These are phyloP conservation scores for Caenorhabditis uteleia DNA, from an alignment of 2,888 invertebrate genomes.

Conservation along the genomic window DNA sequence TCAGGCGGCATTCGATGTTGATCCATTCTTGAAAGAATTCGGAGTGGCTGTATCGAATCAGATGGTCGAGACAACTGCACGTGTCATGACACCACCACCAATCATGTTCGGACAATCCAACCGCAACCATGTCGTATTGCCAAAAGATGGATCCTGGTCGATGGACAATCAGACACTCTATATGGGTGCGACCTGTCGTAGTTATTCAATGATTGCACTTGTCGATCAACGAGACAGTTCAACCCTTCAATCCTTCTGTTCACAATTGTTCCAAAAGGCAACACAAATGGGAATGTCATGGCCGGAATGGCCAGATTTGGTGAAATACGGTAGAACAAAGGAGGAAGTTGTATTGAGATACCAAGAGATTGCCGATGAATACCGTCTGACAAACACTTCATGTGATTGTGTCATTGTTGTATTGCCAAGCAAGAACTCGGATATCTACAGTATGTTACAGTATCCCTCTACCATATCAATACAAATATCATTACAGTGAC, in stretches of 20 bases:
- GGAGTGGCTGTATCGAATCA: slow-evolving; percentile 53
- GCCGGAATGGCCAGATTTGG: slow-evolving; percentile 63
- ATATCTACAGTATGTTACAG: slow-evolving; percentile 55
- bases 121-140: slow-evolving; percentile 46
- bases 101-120: slow-evolving; percentile 60
- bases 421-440: slow-evolving; percentile 60
- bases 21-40: slow-evolving; percentile 61
- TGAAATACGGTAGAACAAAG: slow-evolving; percentile 53
- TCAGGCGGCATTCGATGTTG: slow-evolving; percentile 58
- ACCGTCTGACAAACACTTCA: slow-evolving; percentile 41
- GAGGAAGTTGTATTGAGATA: slow-evolving; percentile 49
- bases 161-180: slow-evolving; percentile 61
- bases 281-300: slow-evolving; percentile 62
- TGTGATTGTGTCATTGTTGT: slow-evolving; percentile 64
- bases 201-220: slow-evolving; percentile 61
- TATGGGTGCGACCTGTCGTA: slow-evolving; percentile 56
- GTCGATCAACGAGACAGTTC: slow-evolving; percentile 56
- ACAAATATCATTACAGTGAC: slow-evolving; percentile 44
- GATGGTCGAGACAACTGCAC: slow-evolving; percentile 63
- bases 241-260: slow-evolving; percentile 55
- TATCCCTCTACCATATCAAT: neutral
- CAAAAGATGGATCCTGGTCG: slow-evolving; percentile 64
- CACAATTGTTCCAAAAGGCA: slow-evolving; percentile 52
- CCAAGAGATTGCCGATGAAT: slow-evolving; percentile 56
- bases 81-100: slow-evolving; percentile 61